phyloP scores from a whole-genome alignment of 2,888 invertebrate genomes.

The Ochropleura plecta region DNA sequence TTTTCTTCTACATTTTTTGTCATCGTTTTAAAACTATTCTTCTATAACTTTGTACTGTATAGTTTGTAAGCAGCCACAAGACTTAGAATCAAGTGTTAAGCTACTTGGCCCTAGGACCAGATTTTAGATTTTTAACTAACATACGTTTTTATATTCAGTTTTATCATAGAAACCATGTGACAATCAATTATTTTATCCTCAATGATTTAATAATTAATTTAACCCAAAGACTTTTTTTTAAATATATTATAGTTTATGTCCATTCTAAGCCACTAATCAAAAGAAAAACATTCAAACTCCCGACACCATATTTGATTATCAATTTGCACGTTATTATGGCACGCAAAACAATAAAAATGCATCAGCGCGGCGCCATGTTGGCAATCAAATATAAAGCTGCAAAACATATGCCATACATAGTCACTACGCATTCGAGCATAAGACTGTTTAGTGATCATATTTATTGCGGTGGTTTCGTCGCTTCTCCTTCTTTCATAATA shows the following conservation, averaged over 20 bases:
- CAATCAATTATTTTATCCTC: neutral
- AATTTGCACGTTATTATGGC: slow-evolving; percentile 64
- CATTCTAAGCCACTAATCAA: slow-evolving; percentile 41
- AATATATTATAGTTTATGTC: neutral
- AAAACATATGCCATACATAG: slow-evolving; percentile 86
- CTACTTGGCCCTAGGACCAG: neutral
- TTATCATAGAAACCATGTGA: neutral
- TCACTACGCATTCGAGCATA: slow-evolving; percentile 67
- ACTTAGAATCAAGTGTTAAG: neutral
- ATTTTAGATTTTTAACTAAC: neutral
- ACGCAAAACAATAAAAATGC: slow-evolving; percentile 88
- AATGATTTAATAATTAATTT: neutral
- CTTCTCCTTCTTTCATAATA: slow-evolving; percentile 11
- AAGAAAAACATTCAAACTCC: slow-evolving; percentile 26
- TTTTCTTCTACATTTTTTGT: neutral
- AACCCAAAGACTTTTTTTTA: neutral
- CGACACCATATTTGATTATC: slow-evolving; percentile 56
- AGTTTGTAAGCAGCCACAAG: neutral
- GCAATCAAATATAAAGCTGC: slow-evolving; percentile 87
- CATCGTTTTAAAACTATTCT: neutral
- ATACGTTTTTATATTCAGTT: neutral
- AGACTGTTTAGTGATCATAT: slow-evolving; percentile 54
- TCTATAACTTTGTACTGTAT: neutral
- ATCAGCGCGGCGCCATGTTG: slow-evolving; percentile 75
- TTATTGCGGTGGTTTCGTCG: slow-evolving; percentile 11